Percentiles rank a stretch among this genome's conserved stretches.
These are phyloP conservation scores for Formicarius rufipectus DNA, from an alignment of 2,113 vertebrate species.

Conservation along the genomic window DNA sequence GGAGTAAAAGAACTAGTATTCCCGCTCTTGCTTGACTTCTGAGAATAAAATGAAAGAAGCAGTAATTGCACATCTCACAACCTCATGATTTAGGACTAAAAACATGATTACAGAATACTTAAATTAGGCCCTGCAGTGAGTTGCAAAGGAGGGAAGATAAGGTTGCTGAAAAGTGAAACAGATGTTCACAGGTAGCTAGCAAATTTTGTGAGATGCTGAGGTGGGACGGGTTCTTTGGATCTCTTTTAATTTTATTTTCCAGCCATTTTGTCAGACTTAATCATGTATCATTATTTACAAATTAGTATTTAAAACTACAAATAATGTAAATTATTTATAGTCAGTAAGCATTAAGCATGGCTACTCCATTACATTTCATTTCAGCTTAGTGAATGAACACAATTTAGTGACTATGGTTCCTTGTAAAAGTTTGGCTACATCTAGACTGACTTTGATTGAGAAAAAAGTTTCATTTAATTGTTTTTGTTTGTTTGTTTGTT, in stretches of 20 bases:
- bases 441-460: background rate
- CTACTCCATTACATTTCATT: background rate
- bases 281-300: background rate
- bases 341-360: background rate
- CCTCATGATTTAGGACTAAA: background rate
- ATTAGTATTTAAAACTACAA: background rate
- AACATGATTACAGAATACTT: background rate
- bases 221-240: background rate
- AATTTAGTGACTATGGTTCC: background rate
- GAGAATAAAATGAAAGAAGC: slow-evolving; percentile 3
- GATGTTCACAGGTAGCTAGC: background rate
- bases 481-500: too few species aligned
- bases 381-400: background rate
- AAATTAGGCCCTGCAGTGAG: background rate
- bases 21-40: background rate
- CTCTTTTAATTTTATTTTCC: background rate
- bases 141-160: background rate
- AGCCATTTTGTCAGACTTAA: background rate
- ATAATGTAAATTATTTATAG: background rate
- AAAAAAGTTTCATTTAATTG: background rate
- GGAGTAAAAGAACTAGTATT: background rate
- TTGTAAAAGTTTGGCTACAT: background rate
- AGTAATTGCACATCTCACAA: background rate
- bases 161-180: background rate
- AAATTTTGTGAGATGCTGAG: background rate